Evolutionary conservation across 2,888 invertebrate species (phyloP), one percentile per base, ranked within the genome.

Genomic region (Drosophila maculinotata): DNA sequence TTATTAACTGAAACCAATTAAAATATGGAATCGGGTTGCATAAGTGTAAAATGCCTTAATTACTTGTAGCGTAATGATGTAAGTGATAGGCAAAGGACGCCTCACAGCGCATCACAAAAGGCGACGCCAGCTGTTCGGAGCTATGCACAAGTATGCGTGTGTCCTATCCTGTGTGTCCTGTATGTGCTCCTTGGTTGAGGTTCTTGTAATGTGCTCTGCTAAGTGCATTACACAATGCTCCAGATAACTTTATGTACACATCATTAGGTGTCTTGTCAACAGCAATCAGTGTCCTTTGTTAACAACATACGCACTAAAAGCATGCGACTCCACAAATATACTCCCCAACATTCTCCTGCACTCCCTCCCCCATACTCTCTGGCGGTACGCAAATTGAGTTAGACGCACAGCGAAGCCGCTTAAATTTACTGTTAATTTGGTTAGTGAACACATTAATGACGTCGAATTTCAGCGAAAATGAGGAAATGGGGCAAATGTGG

Each of bases 201-300:
- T 17, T 28, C 31, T 65, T 30, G 65, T 48, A 54, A 48, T 58
- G 41, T 51, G 51, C 25, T 47, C 57, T 56, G 48, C 48, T 74
- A 73, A 74, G 69, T 72, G 74, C 69, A 73, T 76, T 67, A 68
- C 62, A 65, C 73, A 71, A 68, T 69, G 52, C 60, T 69, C 53
- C 62, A 79, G 65, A 72, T 79, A 79, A 72, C 79, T 77, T 60
- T 65, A 76, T 79, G 74, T 62, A 66, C 64, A 63, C 68, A 65
- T 75, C 81, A 80, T 80, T 79, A 81, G 76, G 64, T 73, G 64
- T 70, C 76, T 59, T 76, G 80, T 81, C 81, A 71, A 67, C 57
- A 79, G 65, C 79, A 81, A 81, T 81, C 80, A 81, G 79, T 80
- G 81, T 81, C 79, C 63, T 69, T 81, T 81, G 80, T 80, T 78